These are phyloP conservation scores for Eremophila alpestris DNA, from an alignment of 2,797 vertebrate species.

Conservation along the genomic window DNA sequence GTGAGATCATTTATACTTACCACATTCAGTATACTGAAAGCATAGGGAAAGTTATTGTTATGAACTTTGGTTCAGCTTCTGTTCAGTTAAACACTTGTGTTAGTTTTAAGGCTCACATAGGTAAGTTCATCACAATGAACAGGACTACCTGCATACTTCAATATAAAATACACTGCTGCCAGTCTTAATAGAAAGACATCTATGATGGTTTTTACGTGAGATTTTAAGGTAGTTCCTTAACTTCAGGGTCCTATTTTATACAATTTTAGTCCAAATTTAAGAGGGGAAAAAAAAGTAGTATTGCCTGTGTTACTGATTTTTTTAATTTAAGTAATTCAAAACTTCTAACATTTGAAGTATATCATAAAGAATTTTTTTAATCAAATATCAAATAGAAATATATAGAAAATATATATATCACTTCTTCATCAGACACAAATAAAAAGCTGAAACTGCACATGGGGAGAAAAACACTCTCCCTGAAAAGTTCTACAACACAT, in stretches of 20 bases:
- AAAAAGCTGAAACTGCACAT: not conserved
- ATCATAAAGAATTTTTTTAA: not conserved
- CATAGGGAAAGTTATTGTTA: not conserved
- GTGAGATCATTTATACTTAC: not conserved
- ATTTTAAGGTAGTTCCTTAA: not conserved
- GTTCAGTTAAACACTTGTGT: not conserved
- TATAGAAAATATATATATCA: not conserved
- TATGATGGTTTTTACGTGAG: not conserved
- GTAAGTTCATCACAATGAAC: not conserved
- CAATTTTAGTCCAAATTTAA: not conserved
- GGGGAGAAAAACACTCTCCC: not conserved
- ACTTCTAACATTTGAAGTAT: not conserved
- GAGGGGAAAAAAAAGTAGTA: not conserved
- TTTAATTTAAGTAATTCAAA: not conserved
- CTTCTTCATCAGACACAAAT: not conserved
- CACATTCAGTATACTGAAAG: not conserved
- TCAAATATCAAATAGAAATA: not conserved
- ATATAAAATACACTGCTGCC: not conserved
- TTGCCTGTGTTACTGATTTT: not conserved
- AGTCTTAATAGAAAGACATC: not conserved
- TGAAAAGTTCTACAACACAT: not conserved
- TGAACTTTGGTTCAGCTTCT: not conserved
- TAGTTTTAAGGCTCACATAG: not conserved
- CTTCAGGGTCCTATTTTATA: not conserved
- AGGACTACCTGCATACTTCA: not conserved